These are phyloP conservation scores for Bombus waltoni DNA, from an alignment of 1,140 invertebrate genomes.

Conservation along the genomic window DNA sequence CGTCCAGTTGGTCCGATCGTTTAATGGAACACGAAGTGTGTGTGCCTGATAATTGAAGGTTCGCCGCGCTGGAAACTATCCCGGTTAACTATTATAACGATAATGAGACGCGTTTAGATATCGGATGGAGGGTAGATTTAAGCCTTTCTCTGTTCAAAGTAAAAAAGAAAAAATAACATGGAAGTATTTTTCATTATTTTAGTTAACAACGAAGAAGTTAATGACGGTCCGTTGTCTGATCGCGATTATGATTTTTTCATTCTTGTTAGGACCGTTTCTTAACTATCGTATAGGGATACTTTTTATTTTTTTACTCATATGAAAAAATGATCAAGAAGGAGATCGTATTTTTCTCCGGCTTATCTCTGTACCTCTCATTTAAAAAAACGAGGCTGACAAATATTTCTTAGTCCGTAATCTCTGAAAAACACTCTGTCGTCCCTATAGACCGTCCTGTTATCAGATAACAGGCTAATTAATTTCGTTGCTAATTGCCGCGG, in stretches of 20 bases:
- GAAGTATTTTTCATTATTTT: neutral
- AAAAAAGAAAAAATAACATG: too few species aligned
- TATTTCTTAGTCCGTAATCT: conserved; percentile 43
- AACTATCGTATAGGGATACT: neutral
- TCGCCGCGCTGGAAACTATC: conserved; percentile 21
- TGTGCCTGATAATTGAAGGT: conserved; percentile 29
- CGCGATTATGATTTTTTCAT: too few species aligned
- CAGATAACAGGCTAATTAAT: conserved; percentile 80
- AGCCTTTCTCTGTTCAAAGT: neutral
- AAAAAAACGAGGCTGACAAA: neutral
- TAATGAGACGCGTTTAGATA: neutral
- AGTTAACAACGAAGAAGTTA: neutral
- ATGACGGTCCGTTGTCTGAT: neutral
- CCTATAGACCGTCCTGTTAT: conserved; percentile 51
- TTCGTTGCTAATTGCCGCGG: conserved; percentile 76
- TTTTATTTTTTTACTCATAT: too few species aligned
- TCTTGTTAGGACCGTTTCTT: neutral
- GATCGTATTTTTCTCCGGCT: conserved; percentile 25
- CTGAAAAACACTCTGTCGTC: conserved; percentile 34
- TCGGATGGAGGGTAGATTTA: neutral
- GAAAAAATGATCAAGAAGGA: conserved; percentile 14
- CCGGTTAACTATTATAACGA: conserved; percentile 17
- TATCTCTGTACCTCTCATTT: conserved; percentile 14
- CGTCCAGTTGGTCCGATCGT: neutral
- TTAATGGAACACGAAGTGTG: neutral